Evolutionary conservation across 2,888 invertebrate species (phyloP).

Genomic region (Chelonus formosanus): DNA sequence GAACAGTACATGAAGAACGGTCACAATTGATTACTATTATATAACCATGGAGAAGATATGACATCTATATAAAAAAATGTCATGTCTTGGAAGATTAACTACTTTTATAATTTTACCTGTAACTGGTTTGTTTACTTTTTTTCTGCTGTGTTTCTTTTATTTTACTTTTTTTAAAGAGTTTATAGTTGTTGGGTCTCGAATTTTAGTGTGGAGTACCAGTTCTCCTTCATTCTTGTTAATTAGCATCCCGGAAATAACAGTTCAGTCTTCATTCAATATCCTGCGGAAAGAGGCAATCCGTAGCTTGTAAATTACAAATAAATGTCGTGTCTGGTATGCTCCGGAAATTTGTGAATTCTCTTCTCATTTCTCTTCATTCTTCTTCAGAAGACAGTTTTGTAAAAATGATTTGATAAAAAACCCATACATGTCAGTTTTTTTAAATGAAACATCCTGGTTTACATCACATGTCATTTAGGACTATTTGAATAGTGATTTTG

Average conservation of each 20-base stretch:
- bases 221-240: conserved; percentile 44
- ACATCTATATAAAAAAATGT: conserved; percentile 17
- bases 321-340: conserved; percentile 45
- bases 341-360: conserved; percentile 58
- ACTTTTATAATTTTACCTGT: no score
- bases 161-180: no score
- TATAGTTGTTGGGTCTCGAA: no score
- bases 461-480: no score
- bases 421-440: background rate
- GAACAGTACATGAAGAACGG: conserved; percentile 22
- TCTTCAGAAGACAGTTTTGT: background rate
- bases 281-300: conserved; percentile 59
- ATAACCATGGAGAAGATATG: conserved; percentile 25
- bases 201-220: background rate
- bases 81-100: background rate
- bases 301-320: conserved; percentile 56
- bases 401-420: background rate
- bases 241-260: conserved; percentile 55
- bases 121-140: no score
- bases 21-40: conserved; percentile 45
- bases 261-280: conserved; percentile 49
- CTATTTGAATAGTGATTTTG: no score
- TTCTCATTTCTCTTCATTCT: conserved; percentile 25
- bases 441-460: no score
- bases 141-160: no score